Base-by-base conservation (phyloP, 2,888 invertebrate genomes). In the Dastarcus helophoroides region DNA sequence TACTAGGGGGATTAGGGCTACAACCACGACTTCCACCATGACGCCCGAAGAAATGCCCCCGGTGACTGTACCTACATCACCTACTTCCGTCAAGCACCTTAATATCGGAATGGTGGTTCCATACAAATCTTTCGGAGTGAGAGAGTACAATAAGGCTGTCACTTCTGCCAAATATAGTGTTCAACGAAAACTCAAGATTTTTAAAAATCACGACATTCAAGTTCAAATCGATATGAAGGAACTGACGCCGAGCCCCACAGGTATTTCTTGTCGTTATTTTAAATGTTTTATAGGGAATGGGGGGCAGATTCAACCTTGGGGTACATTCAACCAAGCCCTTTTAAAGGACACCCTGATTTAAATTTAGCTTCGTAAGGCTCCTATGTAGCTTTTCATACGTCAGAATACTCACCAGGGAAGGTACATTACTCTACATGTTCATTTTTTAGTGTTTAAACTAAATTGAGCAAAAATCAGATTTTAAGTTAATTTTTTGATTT, bases 61-160 rank as follows among this genome's bases (percentile, higher is more conserved):
- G 30, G 22, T 35, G 25, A 33, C 36, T 7, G 29, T 30, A 7
- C 27, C 33, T 6, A 32, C 36, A 9, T 29, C 34, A 1, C 26
- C 33, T 9, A 36, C 22, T 12, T 27, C 34, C 2, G 29, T 37
- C 10, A 38, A 38, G 15, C 31, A 41, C 6, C 64, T 72, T 26
- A 65, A 74, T 56, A 74, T 82, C 43, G 83, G 82, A 24, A 70
- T 83, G 55, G 74, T 83, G 42, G 74, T 83, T 46, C 83, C 84
- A 6, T 75, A 79, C 54, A 81, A 79, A 53, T 72, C 74, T 41
- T 84, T 83, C 56, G 79, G 79, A 41, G 71, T 71, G 36, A 68
- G 81, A 34, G 79, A 79, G 53, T 81, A 79, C 58, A 73, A 71
- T 33, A 76, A 74, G 52, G 78, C 79, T 33, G 74, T 77, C 38